Base-by-base conservation (phyloP, 1,140 invertebrate genomes). In the Caenorhabditis briggsae region DNA sequence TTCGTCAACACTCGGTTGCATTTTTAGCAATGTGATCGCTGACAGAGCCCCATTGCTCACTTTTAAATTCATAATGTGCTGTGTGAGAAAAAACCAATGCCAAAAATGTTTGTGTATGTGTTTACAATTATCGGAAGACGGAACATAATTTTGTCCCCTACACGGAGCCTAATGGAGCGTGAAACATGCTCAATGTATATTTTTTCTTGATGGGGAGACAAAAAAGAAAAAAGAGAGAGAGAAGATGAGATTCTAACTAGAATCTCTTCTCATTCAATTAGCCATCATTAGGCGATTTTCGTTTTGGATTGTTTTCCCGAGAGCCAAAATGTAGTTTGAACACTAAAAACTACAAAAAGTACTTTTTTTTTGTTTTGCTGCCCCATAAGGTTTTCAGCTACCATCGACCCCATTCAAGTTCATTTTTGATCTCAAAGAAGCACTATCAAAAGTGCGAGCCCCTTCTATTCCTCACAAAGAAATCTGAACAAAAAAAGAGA, bases 401-500 rank as follows among this genome's bases (percentile, higher is more conserved):
- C 16, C 50, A 53, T 12, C 1, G 0, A 2, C 33, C 33, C 56
- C 56, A 58, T 18, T n/a, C n/a, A 14, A 61, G 12, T 33, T 61
- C 46, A 78, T 53, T 12, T 50, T 50, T 78, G 46, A 48, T 78
- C 8, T 1, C 20, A 50, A 78, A 41, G 46, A 78, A 78, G 70
- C 23, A 78, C 70, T 78, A 78, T 78, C n/a, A 78, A 50, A 78
- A 78, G 46, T 78, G 50, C 70, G 46, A 78, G 70, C 33, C 7
- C n/a, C 14, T 78, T 78, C 7, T 61, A 58, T 53, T 41, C 23
- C 16, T 12, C 25, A 70, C 18, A 50, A 78, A 50, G 14, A 78
- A 78, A 78, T 78, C 46, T 41, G 43, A 18, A 48, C 16, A 11
- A 43, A 50, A n/a, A 8, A 70, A 78, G 23, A 25, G 18, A n/a